Evolutionary conservation across 2,888 invertebrate genomes (phyloP).

Genomic region (Thymelicus sylvestris): DNA sequence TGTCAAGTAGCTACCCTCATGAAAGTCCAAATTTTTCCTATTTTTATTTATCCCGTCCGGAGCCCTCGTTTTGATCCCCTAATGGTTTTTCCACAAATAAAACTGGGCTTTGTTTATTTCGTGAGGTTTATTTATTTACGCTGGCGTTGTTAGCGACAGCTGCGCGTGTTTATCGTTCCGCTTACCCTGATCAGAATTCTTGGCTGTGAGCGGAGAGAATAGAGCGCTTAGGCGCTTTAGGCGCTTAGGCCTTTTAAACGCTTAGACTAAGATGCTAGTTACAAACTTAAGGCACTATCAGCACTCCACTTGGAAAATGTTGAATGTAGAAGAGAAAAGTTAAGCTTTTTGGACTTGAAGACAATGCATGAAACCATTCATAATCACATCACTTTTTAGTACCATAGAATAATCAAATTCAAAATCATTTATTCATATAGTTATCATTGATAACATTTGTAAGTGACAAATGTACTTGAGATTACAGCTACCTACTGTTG

Average conservation of each 20-base stretch:
- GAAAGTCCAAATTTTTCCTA: conserved; percentile 53
- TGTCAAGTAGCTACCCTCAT: conserved; percentile 46
- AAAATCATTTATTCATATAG: no score
- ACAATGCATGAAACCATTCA: no score
- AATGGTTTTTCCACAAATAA: conserved; percentile 76
- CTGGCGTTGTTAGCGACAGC: conserved; percentile 65
- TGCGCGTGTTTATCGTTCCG: conserved; percentile 72
- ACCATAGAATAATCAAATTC: no score
- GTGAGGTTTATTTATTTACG: conserved; percentile 72
- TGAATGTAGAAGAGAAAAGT: no score
- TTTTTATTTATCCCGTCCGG: conserved; percentile 64
- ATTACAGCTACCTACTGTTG: no score
- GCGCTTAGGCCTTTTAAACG: neutral
- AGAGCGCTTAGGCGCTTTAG: neutral
- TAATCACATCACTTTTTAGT: no score
- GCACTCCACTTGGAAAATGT: no score
- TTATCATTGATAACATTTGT: no score
- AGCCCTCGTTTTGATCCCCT: conserved; percentile 67
- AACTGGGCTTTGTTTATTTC: conserved; percentile 72
- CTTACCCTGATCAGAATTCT: conserved; percentile 54
- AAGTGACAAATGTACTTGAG: no score
- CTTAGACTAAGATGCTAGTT: neutral
- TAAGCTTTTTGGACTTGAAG: no score
- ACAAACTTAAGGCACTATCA: no score
- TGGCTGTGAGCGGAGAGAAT: conserved; percentile 8